Conservation (phyloP, 2,888 invertebrate species). For the Morpho helenor region DNA sequence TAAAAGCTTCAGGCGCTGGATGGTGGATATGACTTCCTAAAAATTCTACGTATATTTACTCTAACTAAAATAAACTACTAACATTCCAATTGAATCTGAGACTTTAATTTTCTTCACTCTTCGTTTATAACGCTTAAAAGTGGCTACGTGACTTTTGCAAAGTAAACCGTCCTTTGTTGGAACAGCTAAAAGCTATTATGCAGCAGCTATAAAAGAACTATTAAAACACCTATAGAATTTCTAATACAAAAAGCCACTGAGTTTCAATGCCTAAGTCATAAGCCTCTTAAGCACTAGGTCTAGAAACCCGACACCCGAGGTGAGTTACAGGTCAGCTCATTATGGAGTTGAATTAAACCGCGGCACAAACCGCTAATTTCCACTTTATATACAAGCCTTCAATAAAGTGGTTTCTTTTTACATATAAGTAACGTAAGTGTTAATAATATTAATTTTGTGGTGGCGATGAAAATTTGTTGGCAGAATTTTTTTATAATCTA, state of each 20-base stretch:
- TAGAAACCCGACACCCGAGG: constrained; percentile 24
- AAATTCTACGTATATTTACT: no score
- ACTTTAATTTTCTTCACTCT: no score
- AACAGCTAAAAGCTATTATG: constrained; percentile 5
- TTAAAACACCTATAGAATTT: constrained; percentile 6
- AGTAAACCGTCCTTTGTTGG: neutral
- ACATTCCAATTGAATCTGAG: no score
- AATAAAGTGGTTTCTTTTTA: constrained; percentile 3
- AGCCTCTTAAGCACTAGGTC: constrained; percentile 14
- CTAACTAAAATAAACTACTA: no score
- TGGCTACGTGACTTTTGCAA: neutral
- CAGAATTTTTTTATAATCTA: no score
- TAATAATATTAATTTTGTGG: neutral
- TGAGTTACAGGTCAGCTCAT: constrained; percentile 20
- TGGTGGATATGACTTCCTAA: no score
- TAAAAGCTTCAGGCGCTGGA: no score
- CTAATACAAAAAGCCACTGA: constrained; percentile 7
- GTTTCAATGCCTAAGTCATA: constrained; percentile 17
- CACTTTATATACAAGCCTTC: constrained; percentile 5
- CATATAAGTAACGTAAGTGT: neutral
- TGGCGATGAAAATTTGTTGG: neutral
- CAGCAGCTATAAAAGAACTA: neutral
- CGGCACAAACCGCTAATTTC: constrained; percentile 14
- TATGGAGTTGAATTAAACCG: constrained; percentile 18
- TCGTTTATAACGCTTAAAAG: no score